These are phyloP conservation scores for Thaumatotibia leucotreta DNA, from an alignment of 1,140 invertebrate genomes.

Conservation along the genomic window DNA sequence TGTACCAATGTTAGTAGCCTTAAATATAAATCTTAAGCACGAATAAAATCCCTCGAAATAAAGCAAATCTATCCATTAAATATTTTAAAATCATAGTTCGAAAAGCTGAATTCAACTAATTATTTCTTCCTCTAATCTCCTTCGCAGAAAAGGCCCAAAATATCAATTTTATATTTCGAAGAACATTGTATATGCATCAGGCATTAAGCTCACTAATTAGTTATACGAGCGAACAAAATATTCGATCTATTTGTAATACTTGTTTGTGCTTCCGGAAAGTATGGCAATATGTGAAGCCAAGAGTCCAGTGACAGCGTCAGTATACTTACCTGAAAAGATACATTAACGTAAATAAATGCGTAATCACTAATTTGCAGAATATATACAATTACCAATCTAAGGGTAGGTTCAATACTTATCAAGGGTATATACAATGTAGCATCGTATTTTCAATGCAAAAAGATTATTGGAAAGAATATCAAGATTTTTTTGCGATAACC, in stretches of 20 bases:
- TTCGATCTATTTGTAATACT: conserved; percentile 47
- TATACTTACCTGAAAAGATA: conserved; percentile 46
- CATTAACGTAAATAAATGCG: background rate
- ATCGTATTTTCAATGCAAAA: too few species aligned
- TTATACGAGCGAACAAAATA: conserved; percentile 44
- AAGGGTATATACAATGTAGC: too few species aligned
- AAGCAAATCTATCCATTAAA: background rate
- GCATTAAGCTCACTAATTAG: background rate
- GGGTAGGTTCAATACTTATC: too few species aligned
- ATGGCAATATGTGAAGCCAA: conserved; percentile 50
- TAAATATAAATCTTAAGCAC: background rate
- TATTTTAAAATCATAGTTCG: background rate
- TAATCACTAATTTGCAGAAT: too few species aligned
- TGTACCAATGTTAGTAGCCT: background rate
- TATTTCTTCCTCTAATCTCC: too few species aligned
- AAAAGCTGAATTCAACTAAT: too few species aligned
- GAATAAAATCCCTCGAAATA: background rate
- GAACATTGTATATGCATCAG: background rate
- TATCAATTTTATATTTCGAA: too few species aligned
- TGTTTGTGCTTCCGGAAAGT: conserved; percentile 49
- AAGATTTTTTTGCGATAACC: too few species aligned
- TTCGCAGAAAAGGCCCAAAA: too few species aligned
- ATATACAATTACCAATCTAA: too few species aligned
- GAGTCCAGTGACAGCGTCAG: conserved; percentile 50
- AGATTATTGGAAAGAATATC: too few species aligned